phyloP scores from a whole-genome alignment of 2,888 invertebrate species.

The Orchesella flavescens region DNA sequence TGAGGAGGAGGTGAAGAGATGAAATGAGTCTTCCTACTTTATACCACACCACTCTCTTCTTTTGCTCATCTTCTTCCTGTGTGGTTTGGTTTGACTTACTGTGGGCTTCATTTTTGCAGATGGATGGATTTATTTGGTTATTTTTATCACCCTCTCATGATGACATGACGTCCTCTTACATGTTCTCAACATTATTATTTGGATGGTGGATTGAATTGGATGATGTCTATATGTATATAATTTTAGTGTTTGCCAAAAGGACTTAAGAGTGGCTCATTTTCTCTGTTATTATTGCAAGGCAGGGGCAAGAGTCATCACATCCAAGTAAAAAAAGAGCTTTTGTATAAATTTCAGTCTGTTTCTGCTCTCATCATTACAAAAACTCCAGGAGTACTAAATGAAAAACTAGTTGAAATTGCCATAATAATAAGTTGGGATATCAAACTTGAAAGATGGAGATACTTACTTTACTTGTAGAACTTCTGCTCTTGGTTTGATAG shows the following conservation, averaged over 20 bases:
- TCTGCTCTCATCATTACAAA: not conserved
- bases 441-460: not conserved
- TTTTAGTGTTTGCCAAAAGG: constrained; percentile 11
- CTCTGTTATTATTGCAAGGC: not conserved
- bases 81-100: not conserved
- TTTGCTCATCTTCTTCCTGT: not conserved
- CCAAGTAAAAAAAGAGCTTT: not conserved
- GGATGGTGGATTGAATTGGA: not conserved
- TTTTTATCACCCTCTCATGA: constrained; percentile 30
- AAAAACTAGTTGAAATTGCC: too few species aligned
- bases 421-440: not conserved
- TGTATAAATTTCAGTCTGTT: not conserved
- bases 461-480: too few species aligned
- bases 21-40: constrained; percentile 1
- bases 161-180: constrained; percentile 9
- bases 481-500: too few species aligned
- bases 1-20: too few species aligned
- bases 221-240: too few species aligned
- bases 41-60: not conserved
- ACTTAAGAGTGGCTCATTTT: constrained; percentile 19
- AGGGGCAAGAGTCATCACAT: too few species aligned
- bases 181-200: not conserved
- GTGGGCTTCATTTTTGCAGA: constrained; percentile 19
- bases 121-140: constrained; percentile 28
- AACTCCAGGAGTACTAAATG: not conserved